Conservation (phyloP, 2,113 vertebrate genomes). For the Sakesphorus luctuosus region DNA sequence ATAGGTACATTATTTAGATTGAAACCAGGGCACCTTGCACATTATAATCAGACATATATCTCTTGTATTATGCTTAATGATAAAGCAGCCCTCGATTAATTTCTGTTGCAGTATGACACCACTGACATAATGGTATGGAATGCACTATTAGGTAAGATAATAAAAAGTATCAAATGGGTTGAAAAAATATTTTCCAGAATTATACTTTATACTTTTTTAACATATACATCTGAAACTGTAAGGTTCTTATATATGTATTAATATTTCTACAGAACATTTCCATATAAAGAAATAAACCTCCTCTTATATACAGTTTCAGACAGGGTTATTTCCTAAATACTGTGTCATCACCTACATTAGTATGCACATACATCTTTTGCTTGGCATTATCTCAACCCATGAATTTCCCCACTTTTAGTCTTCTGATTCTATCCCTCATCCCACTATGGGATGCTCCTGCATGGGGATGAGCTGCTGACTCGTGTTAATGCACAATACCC, state of each 20-base stretch:
- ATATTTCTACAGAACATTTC: neutral
- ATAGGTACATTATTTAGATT: neutral
- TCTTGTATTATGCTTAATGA: neutral
- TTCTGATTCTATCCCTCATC: neutral
- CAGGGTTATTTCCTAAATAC: neutral
- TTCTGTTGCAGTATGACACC: neutral
- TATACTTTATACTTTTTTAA: neutral
- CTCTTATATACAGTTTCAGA: neutral
- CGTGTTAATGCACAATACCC: accelerated
- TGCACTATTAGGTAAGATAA: neutral
- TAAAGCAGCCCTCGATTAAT: neutral
- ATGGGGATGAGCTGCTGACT: neutral
- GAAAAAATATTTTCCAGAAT: neutral
- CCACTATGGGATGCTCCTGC: neutral
- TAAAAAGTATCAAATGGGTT: neutral
- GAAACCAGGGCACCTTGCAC: neutral
- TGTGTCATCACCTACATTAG: neutral
- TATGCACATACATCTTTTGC: neutral
- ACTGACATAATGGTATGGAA: neutral
- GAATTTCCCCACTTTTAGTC: neutral
- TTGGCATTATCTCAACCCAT: neutral
- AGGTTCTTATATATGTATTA: neutral
- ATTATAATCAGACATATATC: neutral
- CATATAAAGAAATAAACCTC: neutral
- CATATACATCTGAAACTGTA: neutral